Base-by-base conservation (phyloP, 2,113 vertebrate species). In the Ageneiosus marmoratus region DNA sequence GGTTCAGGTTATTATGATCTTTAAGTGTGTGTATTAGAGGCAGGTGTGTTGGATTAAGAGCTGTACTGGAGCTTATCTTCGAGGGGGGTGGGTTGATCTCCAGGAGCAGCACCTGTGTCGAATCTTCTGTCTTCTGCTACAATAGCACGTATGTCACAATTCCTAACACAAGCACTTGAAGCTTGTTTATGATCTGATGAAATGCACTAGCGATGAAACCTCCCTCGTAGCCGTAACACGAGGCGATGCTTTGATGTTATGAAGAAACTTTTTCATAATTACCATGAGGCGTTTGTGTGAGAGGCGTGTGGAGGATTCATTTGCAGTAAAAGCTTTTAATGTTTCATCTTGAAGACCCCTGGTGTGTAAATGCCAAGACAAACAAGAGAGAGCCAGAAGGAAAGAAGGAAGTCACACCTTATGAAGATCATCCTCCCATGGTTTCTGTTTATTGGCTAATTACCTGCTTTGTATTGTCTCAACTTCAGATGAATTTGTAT, bases 211-310 rank as follows among this genome's bases (percentile, higher is more conserved):
- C 3, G 41, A 27, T 41, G 24, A 53, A 69, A 46, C 34, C 27
- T 87, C 89, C 84, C 76, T 74, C 62, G 81, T 41, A 46, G 86
- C 81, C 67, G 85, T 86, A 88, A 86, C 58, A 73, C 53, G 37
- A 55, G 56, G 73, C 60, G 7, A 12, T 0, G 10, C 84, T 88
- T 89, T 89, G 82, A 87, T 89, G 79, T 75, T 79, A 63, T 37
- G 80, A 77, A 78, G 50, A 74, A 83, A 77, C 50, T 84, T 37
- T 88, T 88, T 89, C 74, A 55, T 80, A 82, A 86, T 81, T 84
- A 83, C 50, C 81, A 79, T 58, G 84, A 22, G 20, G 83, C 7
- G 74, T 20, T 75, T 81, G 82, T 72, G 79, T 2, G 83, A 80
- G 82, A 62, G 63, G 18, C 83, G 62, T 6, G 58, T 89, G 86